Conservation (phyloP, 2,797 vertebrate genomes). For the Thamnophis elegans region DNA sequence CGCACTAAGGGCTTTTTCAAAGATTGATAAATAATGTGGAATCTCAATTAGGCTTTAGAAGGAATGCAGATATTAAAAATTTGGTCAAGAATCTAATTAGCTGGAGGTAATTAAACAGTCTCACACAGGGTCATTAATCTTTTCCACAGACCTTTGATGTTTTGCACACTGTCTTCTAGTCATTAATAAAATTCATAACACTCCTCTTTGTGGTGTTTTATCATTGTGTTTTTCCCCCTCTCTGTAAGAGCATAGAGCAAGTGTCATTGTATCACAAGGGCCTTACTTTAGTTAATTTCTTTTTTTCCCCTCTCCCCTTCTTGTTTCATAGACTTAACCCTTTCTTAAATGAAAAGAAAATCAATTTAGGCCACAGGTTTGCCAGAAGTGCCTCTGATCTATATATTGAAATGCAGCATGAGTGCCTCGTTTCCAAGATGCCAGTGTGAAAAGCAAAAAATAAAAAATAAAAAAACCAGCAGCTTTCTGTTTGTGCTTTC, state of each 20-base stretch:
- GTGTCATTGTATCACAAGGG: constrained; percentile 95
- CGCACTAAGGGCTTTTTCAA: constrained; percentile 83
- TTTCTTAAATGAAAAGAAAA: constrained; percentile 56
- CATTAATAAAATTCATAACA: constrained; percentile 99
- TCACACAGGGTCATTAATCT: constrained; percentile 99
- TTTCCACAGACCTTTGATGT: constrained; percentile 99
- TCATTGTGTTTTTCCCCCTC: constrained; percentile 80
- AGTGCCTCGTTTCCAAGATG: background rate
- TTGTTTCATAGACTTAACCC: constrained; percentile 74
- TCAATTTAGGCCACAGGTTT: constrained; percentile 37
- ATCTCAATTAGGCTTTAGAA: constrained; percentile 97
- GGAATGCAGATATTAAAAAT: constrained; percentile 99
- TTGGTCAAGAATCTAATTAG: constrained; percentile 99
- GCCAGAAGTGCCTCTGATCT: constrained; percentile 24
- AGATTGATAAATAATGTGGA: constrained; percentile 99
- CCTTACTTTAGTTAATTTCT: constrained; percentile 91
- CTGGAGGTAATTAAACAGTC: constrained; percentile 99
- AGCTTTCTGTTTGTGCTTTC: constrained; percentile 14
- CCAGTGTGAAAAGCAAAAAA: rapidly evolving
- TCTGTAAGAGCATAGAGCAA: constrained; percentile 81
- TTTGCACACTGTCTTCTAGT: constrained; percentile 99
- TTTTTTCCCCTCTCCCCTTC: constrained; percentile 53
- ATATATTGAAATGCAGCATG: background rate
- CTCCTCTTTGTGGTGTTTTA: constrained; percentile 98
- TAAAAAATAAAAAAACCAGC: rapidly evolving